These are phyloP conservation scores for Sebastes goodei DNA, from an alignment of 2,797 vertebrate genomes.

Conservation along the genomic window DNA sequence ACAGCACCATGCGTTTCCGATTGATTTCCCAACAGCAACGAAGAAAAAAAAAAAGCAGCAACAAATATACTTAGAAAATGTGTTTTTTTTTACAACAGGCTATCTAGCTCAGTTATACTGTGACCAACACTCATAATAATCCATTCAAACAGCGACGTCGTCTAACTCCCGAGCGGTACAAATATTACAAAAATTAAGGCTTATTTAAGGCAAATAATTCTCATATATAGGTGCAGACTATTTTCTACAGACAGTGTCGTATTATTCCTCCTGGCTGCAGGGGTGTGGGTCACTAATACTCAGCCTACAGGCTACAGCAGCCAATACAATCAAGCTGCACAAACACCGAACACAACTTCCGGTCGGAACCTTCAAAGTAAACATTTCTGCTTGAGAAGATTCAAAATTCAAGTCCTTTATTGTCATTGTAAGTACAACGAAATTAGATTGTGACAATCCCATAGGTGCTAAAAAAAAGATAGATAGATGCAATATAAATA, in stretches of 20 bases:
- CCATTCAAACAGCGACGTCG: neutral
- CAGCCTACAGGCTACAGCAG: slow-evolving; percentile 43
- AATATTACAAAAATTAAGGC: slow-evolving; percentile 15
- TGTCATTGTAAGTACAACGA: too few relatives aligned
- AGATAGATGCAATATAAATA: too few relatives aligned
- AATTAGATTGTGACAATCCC: too few relatives aligned
- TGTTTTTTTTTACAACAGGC: slow-evolving; percentile 11
- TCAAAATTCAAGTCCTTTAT: too few relatives aligned
- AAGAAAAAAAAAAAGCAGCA: neutral
- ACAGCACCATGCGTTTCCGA: slow-evolving; percentile 32
- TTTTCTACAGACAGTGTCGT: neutral
- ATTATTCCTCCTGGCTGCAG: slow-evolving; percentile 8
- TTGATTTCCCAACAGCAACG: neutral
- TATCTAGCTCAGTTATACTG: neutral
- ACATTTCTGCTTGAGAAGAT: neutral
- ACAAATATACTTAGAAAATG: neutral
- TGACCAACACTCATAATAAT: slow-evolving; percentile 30
- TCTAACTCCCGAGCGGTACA: neutral
- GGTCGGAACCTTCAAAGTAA: slow-evolving; percentile 27
- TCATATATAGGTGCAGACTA: neutral
- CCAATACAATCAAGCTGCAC: neutral
- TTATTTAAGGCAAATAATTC: slow-evolving; percentile 16
- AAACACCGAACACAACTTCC: neutral
- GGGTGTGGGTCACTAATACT: slow-evolving; percentile 23
- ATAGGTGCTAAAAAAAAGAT: too few relatives aligned